A percentile compares a stretch with the other conserved stretches of the same genome.
Evolutionary conservation across 2,797 vertebrate species (phyloP).

Genomic region (Arctocebus calabarensis): DNA sequence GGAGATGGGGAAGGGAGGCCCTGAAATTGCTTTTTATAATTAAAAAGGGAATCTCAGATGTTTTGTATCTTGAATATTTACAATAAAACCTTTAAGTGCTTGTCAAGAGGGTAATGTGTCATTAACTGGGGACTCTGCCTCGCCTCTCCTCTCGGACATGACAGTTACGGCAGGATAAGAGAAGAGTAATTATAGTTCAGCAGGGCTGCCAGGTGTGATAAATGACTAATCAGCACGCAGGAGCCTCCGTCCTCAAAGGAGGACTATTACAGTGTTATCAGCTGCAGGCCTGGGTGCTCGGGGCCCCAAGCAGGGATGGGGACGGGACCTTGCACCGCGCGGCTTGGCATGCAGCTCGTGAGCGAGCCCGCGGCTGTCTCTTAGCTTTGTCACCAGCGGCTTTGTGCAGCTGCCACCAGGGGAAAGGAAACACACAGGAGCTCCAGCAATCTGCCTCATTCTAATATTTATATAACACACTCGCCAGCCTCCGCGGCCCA

Average conservation of each 20-base stretch:
- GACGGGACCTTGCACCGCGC: constrained; percentile 91
- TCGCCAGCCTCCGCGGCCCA: not conserved
- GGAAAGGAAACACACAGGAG: constrained; percentile 16
- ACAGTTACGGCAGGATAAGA: constrained; percentile 98
- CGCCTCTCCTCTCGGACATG: constrained; percentile 95
- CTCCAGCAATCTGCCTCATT: not conserved
- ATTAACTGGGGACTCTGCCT: constrained; percentile 90
- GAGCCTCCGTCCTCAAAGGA: constrained; percentile 98
- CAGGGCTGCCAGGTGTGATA: constrained; percentile 99
- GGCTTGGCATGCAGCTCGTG: constrained; percentile 86
- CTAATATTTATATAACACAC: constrained; percentile 58
- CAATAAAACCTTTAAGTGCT: constrained; percentile 92
- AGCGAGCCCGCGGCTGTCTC: constrained; percentile 77
- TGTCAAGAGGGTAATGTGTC: constrained; percentile 91
- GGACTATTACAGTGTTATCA: constrained; percentile 99
- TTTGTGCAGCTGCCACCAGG: constrained; percentile 86
- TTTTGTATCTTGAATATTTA: constrained; percentile 93
- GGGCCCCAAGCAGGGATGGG: constrained; percentile 89
- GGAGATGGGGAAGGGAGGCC: constrained; percentile 74
- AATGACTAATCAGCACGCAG: constrained; percentile 99
- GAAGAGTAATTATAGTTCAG: constrained; percentile 99
- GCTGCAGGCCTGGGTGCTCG: constrained; percentile 92
- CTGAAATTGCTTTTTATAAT: constrained; percentile 93
- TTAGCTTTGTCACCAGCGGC: constrained; percentile 77
- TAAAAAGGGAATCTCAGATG: constrained; percentile 92